phyloP scores from a whole-genome alignment of 2,888 invertebrate genomes.

The Standfussiana lucernea region DNA sequence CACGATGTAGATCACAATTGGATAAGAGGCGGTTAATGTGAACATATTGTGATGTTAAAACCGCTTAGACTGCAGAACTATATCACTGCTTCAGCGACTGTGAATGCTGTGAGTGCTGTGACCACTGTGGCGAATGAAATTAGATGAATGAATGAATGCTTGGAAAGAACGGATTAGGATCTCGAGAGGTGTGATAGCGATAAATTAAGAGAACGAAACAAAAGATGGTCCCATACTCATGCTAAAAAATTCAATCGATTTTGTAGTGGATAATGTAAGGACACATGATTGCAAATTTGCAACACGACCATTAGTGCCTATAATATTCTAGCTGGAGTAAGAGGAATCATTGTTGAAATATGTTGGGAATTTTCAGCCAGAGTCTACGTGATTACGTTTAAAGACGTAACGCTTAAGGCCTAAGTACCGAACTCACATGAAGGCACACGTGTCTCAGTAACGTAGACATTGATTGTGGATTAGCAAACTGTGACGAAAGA shows the following conservation, averaged over 20 bases:
- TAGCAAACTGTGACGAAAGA: conserved; percentile 63
- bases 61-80: conserved; percentile 31
- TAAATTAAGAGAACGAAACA: not conserved
- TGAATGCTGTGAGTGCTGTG: not conserved
- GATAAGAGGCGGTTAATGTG: conserved; percentile 55
- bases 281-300: not conserved
- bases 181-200: not conserved
- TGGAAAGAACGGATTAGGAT: not conserved
- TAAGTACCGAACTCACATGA: conserved; percentile 46
- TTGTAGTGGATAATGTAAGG: not conserved
- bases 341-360: conserved; percentile 29
- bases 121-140: conserved; percentile 17
- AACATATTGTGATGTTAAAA: conserved; percentile 49
- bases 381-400: conserved; percentile 5
- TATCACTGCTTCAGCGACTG: conserved; percentile 29
- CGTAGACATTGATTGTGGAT: conserved; percentile 53
- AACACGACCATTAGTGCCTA: not conserved
- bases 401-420: conserved; percentile 17
- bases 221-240: not conserved
- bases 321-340: conserved; percentile 4
- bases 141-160: conserved; percentile 20
- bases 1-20: conserved; percentile 46
- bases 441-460: conserved; percentile 49
- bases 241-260: not conserved
- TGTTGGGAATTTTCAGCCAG: conserved; percentile 4